Evolutionary conservation across 1,140 invertebrate species (phyloP).

Genomic region (Phenacoccus solenopsis): DNA sequence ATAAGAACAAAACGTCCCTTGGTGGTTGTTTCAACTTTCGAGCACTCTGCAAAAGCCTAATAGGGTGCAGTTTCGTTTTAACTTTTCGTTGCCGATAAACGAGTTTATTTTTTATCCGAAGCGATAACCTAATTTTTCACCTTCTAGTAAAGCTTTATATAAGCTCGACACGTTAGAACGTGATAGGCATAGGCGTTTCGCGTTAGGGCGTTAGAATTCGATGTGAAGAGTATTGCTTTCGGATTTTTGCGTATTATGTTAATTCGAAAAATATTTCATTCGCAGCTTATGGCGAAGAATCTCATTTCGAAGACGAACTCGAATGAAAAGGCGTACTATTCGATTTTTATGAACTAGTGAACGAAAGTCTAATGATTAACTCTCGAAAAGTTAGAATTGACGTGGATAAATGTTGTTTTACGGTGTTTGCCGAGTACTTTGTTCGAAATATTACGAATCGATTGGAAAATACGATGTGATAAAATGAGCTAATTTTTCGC

Average conservation of each 20-base stretch:
- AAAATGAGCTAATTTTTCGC: slow-evolving; percentile 2
- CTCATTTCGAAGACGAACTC: too few relatives aligned
- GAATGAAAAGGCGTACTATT: too few relatives aligned
- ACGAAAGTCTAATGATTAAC: too few relatives aligned
- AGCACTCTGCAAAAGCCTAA: background rate
- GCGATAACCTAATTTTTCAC: background rate
- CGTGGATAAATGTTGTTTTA: background rate
- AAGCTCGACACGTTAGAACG: too few relatives aligned
- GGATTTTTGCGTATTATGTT: too few relatives aligned
- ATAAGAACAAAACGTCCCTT: background rate
- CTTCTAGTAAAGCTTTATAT: too few relatives aligned
- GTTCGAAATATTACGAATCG: background rate
- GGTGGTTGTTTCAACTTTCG: background rate
- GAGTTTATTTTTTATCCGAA: background rate
- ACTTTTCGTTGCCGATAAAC: background rate
- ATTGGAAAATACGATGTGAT: background rate
- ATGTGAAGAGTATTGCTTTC: too few relatives aligned
- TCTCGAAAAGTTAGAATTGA: background rate
- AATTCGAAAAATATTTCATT: too few relatives aligned
- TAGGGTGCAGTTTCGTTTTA: background rate
- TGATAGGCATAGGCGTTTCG: too few relatives aligned
- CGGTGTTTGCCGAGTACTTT: background rate
- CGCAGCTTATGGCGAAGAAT: too few relatives aligned
- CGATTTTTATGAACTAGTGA: too few relatives aligned
- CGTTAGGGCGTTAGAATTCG: too few relatives aligned